Evolutionary conservation across 2,113 vertebrate species (phyloP), one percentile per base, ranked within the genome.

Genomic region (Poecile atricapillus): DNA sequence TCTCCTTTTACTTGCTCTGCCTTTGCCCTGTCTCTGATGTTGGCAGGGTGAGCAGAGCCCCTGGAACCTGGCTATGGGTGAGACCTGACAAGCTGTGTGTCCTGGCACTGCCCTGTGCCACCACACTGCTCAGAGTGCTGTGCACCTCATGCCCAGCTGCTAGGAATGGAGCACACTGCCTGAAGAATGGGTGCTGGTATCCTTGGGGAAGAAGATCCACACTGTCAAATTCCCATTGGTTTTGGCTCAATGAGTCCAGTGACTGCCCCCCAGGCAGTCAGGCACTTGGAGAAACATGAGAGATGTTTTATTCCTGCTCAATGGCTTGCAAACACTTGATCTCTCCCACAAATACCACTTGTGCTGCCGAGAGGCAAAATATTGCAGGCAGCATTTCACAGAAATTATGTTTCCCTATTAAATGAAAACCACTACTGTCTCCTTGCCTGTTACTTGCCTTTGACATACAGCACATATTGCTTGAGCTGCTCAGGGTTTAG

Each of bases 11-110:
- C n/a, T 74, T 28, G 11, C 21, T 69, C 49, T 60, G 10, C n/a
- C 22, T 13, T 1, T 4, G 15, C 43, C 5, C 25, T 24, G 31
- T 27, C 65, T 59, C 30, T 24, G 53, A 28, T 17, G 22, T 14
- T 76, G 47, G 19, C 76, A 74, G 50, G 11, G 35, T 1, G 5
- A 84, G 33, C 69, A 37, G 59, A 63, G 13, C 6, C 23, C 56
- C 52, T 52, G 58, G 6, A 59, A 41, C n/a, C 31, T 5, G 0
- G 7, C 2, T 14, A 33, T 58, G 75, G 2, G 2, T 0, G 0
- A 22, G 11, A 25, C 1, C 23, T 50, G 5, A 44, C 15, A 13
- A 28, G 15, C 25, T 5, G 2, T 5, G 20, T 37, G 56, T 35
- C 60, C 52, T 3, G 1, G 41, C 65, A 47, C 44, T 50, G 65